A percentile compares a stretch with the other conserved stretches of the same genome.
Conservation (phyloP, 92 coral and sea anemone genomes). For the Desmophyllum pertusum region DNA sequence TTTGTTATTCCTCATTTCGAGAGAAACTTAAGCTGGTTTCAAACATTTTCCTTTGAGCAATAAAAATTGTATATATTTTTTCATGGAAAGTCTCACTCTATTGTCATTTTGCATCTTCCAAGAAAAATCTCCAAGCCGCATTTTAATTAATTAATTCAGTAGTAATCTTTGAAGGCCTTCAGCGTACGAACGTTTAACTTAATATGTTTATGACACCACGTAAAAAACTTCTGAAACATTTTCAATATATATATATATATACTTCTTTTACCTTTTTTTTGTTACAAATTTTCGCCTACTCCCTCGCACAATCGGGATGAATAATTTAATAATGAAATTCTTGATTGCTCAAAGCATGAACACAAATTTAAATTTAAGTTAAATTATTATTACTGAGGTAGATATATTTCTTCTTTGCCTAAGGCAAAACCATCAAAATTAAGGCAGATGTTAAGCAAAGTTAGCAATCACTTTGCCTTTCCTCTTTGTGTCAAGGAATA, state of each 20-base stretch:
- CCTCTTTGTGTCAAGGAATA: too few species aligned
- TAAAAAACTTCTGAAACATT: not conserved
- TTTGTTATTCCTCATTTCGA: not conserved
- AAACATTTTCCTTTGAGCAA: not conserved
- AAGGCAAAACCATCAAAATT: not conserved
- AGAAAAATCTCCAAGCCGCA: not conserved
- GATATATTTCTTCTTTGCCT: not conserved
- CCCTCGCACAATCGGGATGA: not conserved
- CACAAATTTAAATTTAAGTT: not conserved
- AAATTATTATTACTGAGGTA: not conserved
- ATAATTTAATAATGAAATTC: conserved; percentile 15
- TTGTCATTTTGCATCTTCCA: not conserved
- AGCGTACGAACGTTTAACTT: not conserved
- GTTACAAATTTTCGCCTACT: not conserved
- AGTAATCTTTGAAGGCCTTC: not conserved
- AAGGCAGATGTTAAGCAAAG: too few species aligned
- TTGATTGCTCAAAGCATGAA: not conserved
- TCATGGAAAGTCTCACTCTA: not conserved
- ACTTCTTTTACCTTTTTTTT: not conserved
- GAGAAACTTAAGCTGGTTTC: not conserved
- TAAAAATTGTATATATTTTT: not conserved
- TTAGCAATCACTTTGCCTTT: too few species aligned
- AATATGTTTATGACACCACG: not conserved
- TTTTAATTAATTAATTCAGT: not conserved
- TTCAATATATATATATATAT: not conserved